These are phyloP conservation scores for Chalcosyrphus nemorum DNA, from an alignment of 2,888 invertebrate species.

Conservation along the genomic window DNA sequence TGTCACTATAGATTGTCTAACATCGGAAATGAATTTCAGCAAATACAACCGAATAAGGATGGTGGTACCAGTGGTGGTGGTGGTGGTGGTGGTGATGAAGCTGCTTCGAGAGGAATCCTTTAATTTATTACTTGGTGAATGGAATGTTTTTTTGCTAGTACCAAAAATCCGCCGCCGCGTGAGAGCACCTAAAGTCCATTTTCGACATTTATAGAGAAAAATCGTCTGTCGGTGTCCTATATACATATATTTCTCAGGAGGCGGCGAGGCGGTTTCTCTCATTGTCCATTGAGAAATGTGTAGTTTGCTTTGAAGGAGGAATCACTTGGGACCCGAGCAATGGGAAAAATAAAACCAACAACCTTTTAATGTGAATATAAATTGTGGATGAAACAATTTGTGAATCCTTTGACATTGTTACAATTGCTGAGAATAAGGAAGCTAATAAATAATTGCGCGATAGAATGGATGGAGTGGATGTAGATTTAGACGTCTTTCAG, in stretches of 20 bases:
- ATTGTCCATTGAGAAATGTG: slow-evolving; percentile 23
- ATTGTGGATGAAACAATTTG: slow-evolving; percentile 34
- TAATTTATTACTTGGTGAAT: slow-evolving; percentile 65
- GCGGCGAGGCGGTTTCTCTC: background rate
- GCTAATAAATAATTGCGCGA: too few species aligned
- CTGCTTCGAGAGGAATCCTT: slow-evolving; percentile 37
- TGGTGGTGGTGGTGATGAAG: slow-evolving; percentile 33
- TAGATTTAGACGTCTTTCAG: too few species aligned
- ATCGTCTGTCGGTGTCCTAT: slow-evolving; percentile 32
- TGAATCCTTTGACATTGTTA: background rate
- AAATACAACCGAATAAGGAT: slow-evolving; percentile 22
- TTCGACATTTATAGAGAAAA: slow-evolving; percentile 68
- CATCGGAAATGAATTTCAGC: slow-evolving; percentile 69
- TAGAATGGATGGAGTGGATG: too few species aligned
- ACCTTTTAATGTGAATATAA: slow-evolving; percentile 18
- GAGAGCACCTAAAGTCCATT: slow-evolving; percentile 45
- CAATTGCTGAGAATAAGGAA: background rate
- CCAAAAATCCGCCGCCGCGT: slow-evolving; percentile 8
- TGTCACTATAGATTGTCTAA: slow-evolving; percentile 70
- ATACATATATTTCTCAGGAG: slow-evolving; percentile 5
- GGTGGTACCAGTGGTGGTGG: background rate
- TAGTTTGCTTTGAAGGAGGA: slow-evolving; percentile 15
- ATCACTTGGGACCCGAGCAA: background rate
- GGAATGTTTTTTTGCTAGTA: slow-evolving; percentile 38
- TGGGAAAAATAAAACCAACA: slow-evolving; percentile 2